Conservation (phyloP, 64 coral and sea anemone genomes). For the Montipora cactus region DNA sequence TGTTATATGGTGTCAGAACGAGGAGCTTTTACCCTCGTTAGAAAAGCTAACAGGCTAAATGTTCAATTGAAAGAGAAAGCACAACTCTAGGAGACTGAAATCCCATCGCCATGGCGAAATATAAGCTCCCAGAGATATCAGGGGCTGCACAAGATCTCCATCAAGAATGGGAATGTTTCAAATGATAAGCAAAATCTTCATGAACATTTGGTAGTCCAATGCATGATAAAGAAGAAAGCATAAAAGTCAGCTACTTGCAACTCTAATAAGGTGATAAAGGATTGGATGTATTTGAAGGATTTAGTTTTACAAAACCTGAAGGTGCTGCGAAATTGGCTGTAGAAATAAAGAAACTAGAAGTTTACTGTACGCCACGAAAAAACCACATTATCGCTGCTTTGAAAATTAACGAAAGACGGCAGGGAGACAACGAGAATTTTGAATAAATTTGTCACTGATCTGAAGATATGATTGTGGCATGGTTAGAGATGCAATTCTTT, state of each 20-base stretch:
- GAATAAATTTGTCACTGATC: slow-evolving; percentile 39
- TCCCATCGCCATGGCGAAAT: background rate
- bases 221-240: background rate
- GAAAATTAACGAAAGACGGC: slow-evolving; percentile 46
- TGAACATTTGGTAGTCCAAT: background rate
- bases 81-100: background rate
- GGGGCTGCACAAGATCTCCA: background rate
- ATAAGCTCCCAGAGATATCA: background rate
- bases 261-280: background rate
- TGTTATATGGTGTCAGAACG: no score
- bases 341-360: slow-evolving; percentile 8
- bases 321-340: slow-evolving; percentile 4
- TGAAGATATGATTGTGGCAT: slow-evolving; percentile 43
- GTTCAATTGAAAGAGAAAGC: no score
- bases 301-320: slow-evolving; percentile 4
- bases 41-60: no score
- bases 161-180: background rate
- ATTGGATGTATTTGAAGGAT: slow-evolving; percentile 12
- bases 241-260: background rate
- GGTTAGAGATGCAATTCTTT: slow-evolving; percentile 41
- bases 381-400: slow-evolving; percentile 26
- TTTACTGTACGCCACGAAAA: background rate
- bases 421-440: slow-evolving; percentile 67
- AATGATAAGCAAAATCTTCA: background rate
- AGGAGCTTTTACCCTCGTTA: no score